These are phyloP conservation scores for Nomada goodeniana DNA, from an alignment of 2,888 invertebrate species.

Conservation along the genomic window DNA sequence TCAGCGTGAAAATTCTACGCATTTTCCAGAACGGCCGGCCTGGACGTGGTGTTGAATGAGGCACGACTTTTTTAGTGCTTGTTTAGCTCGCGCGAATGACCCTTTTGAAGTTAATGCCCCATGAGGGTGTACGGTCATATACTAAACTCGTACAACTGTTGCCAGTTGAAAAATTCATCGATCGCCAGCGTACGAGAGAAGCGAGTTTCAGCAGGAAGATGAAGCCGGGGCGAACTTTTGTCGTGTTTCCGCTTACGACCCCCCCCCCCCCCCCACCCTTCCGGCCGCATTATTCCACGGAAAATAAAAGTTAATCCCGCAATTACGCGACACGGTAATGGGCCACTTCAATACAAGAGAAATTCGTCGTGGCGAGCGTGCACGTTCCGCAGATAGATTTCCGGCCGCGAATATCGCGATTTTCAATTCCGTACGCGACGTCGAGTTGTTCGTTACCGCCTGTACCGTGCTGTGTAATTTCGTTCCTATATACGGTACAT, in stretches of 20 bases:
- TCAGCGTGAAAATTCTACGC: slow-evolving; percentile 66
- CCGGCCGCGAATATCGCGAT: slow-evolving; percentile 7
- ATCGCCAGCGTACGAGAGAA: slow-evolving; percentile 35
- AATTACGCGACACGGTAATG: slow-evolving; percentile 33
- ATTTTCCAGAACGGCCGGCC: slow-evolving; percentile 59
- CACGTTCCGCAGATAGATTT: background rate
- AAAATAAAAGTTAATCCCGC: slow-evolving; percentile 47
- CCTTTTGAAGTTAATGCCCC: slow-evolving; percentile 74
- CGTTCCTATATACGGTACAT: slow-evolving; percentile 28
- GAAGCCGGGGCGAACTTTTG: slow-evolving; percentile 36
- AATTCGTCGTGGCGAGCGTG: slow-evolving; percentile 19
- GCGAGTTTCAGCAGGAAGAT: background rate
- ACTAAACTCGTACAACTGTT: slow-evolving; percentile 69
- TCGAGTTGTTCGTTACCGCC: slow-evolving; percentile 27
- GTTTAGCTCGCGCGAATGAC: slow-evolving; percentile 71
- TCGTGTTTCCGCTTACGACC: background rate
- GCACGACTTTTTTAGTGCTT: slow-evolving; percentile 72
- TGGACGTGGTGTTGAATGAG: slow-evolving; percentile 60
- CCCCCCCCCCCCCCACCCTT: slow-evolving; percentile 2
- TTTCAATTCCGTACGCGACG: slow-evolving; percentile 38
- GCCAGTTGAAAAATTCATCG: slow-evolving; percentile 70
- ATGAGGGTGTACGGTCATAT: slow-evolving; percentile 60
- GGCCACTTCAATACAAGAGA: background rate
- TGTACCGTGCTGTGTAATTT: slow-evolving; percentile 15
- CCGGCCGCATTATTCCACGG: slow-evolving; percentile 11